Evolutionary conservation across 2,797 vertebrate species (phyloP), one percentile per base, ranked within the genome.

Genomic region (Darevskia mixta): DNA sequence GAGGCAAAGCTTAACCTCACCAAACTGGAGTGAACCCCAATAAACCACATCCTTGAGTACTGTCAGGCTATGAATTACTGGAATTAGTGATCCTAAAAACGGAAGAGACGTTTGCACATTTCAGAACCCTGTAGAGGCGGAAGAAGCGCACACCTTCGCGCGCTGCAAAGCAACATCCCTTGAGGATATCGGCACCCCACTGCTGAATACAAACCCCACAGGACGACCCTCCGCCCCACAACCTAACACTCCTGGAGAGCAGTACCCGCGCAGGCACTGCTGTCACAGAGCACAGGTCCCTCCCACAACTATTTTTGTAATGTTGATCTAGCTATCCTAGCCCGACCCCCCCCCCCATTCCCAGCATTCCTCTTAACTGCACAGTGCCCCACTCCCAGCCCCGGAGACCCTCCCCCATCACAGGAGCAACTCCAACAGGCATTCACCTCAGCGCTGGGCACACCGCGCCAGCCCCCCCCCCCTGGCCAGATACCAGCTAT

Each of bases 221-320:
- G 75, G 77, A 13, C 23, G 66, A 23, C n/a, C 29, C 78, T n/a
- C 45, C 61, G 18, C 18, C 32, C 17, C 61, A 13, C 23, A 49
- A n/a, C 18, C 66, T 29, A 5, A 13, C 9, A 55, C 25, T 43
- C 45, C 73, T 38, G 23, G 17, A 15, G 35, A 85, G 64, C 49
- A 73, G 58, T 41, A 25, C 20, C 35, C 64, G 41, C 8, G 4
- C 41, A 67, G 58, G 5, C 18, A 32, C 58, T 9, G 45, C 67
- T 23, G 32, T 45, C 67, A 72, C 35, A 71, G 5, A 81, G 43
- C 20, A 75, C 35, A 81, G 41, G 66, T 55, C 43, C 71, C 25
- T 73, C 87, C 41, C 83, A 76, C 61, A 86, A 76, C 83, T 85
- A 67, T 85, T 86, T 89, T 49, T 55, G 88, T 41, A 58, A 76